Evolutionary conservation across 2,797 vertebrate species (phyloP).

Genomic region (Fistularia commersonii): DNA sequence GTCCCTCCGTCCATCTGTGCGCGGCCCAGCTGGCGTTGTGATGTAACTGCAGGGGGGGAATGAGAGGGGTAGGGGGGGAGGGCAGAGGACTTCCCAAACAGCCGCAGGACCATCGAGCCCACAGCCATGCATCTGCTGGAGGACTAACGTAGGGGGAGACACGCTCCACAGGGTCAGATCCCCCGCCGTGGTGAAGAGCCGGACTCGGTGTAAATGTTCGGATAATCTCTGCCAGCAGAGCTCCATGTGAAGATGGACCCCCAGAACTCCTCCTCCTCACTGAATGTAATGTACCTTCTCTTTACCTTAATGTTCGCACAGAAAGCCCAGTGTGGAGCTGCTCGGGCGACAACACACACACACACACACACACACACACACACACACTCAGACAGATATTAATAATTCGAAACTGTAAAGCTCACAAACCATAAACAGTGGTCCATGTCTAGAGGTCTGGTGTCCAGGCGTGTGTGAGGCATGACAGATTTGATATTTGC

Average conservation of each 20-base stretch:
- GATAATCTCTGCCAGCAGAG: too few relatives aligned
- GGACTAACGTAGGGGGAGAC: constrained; percentile 7
- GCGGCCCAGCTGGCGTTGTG: constrained; percentile 33
- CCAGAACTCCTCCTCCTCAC: constrained; percentile 25
- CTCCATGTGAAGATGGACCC: constrained; percentile 55
- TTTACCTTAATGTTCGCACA: too few relatives aligned
- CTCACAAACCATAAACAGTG: too few relatives aligned
- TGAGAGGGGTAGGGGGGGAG: constrained; percentile 19
- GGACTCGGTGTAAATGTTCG: constrained; percentile 15
- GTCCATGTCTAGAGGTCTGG: too few relatives aligned
- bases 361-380: background rate
- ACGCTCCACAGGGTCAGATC: background rate
- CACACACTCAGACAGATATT: too few relatives aligned
- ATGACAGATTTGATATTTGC: too few relatives aligned
- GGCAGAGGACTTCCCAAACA: constrained; percentile 30
- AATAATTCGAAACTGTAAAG: too few relatives aligned
- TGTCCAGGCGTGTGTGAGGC: too few relatives aligned
- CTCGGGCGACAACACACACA: background rate
- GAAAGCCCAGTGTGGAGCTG: background rate
- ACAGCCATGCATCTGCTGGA: constrained; percentile 9
- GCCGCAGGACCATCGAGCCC: constrained; percentile 13
- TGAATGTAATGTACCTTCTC: constrained; percentile 50
- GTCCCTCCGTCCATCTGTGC: constrained; percentile 29
- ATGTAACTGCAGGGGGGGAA: constrained; percentile 32
- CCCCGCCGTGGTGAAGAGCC: constrained; percentile 10